Evolutionary conservation across 2,888 invertebrate genomes (phyloP).

Genomic region (Heteropelma amictum): DNA sequence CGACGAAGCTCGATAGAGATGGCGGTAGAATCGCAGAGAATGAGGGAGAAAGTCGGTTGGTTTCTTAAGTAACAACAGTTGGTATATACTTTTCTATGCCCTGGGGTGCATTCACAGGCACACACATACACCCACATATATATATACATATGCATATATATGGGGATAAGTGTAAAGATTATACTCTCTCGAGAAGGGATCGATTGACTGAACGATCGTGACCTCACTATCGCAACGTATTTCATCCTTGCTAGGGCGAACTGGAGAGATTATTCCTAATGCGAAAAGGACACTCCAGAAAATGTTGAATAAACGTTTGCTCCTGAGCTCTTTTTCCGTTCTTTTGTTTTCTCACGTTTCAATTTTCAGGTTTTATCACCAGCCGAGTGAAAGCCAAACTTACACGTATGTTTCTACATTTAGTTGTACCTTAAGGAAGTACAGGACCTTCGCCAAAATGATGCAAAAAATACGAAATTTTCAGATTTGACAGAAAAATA

Average conservation of each 20-base stretch:
- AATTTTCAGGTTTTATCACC: neutral
- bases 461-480: too few species aligned
- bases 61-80: slow-evolving; percentile 57
- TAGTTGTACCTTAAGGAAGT: too few species aligned
- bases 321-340: neutral
- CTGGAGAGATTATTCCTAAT: too few species aligned
- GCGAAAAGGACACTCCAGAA: slow-evolving; percentile 6
- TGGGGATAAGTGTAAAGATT: neutral
- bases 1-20: slow-evolving; percentile 34
- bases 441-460: too few species aligned
- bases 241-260: slow-evolving; percentile 28
- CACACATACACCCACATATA: neutral
- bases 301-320: slow-evolving; percentile 9
- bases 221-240: slow-evolving; percentile 36
- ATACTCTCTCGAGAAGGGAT: slow-evolving; percentile 33
- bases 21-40: slow-evolving; percentile 51
- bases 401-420: too few species aligned
- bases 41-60: slow-evolving; percentile 58
- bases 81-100: slow-evolving; percentile 47
- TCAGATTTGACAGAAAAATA: too few species aligned
- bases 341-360: slow-evolving; percentile 11
- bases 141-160: slow-evolving; percentile 6
- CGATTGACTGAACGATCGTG: slow-evolving; percentile 50
- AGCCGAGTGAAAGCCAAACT: too few species aligned
- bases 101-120: slow-evolving; percentile 35